Base-by-base conservation (phyloP, 2,888 invertebrate species). In the Anorthoa munda region DNA sequence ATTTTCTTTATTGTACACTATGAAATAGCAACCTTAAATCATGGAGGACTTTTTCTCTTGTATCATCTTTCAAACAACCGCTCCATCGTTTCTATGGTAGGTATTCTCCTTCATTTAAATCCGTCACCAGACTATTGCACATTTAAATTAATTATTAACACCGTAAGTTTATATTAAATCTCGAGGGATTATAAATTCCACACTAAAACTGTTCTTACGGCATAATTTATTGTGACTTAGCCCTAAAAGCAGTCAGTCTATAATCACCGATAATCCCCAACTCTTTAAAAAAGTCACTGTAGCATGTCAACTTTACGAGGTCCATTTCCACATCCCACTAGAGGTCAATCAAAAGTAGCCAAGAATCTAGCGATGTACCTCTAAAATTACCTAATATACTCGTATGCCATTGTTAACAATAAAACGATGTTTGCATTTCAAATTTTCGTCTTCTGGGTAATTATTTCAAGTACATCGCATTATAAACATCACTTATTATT, bases 301-400 rank as follows among this genome's bases (percentile, higher is more conserved):
- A 1, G 50, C 39, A 73, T 74, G 46, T 46, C 39, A 58, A 53
- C 31, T 68, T 61, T 60, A 45, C 70, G 82, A 77, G 82, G 78
- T 45, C 12, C 18, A 48, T 82, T 77, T 17, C 51, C 50, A 59
- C 7, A 61, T 65, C 0, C 26, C 21, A 59, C 45, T 45, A 56
- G 18, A 31, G 31, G 46, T 78, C 63, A 66, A 61, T 77, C 69
- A 69, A 69, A 65, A 23, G 11, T 59, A 63, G n/a, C 23, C 21
- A 63, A 68, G 17, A 77, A 48, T 65, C 46, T 77, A 60, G 39
- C 50, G 39, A 3, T 21, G 18, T 18, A 31, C 21, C 46, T 61
- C 50, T 12, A 81, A 67, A 51, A 67, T 55, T 75, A 17, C 75
- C 50, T 17, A 78, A 76, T 39, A 46, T 11, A 39, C 39, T 39